phyloP scores from a whole-genome alignment of 1,140 invertebrate species.

The Diachasma alloeum region DNA sequence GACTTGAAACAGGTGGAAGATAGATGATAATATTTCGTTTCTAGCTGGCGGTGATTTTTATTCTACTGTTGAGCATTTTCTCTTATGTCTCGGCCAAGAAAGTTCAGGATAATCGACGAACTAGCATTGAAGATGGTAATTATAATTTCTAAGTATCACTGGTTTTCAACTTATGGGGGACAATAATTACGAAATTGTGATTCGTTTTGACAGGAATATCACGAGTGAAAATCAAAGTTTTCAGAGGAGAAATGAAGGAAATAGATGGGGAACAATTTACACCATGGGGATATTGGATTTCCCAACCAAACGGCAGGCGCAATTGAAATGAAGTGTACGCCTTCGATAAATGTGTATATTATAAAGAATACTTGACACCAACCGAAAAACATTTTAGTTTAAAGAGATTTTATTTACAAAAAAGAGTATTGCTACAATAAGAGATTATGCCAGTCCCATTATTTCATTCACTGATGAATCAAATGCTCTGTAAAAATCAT shows the following conservation, averaged over 20 bases:
- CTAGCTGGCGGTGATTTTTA: no score
- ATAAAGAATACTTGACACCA: neutral
- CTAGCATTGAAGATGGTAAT: neutral
- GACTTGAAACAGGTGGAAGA: no score
- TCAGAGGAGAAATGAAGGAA: slow-evolving; percentile 71
- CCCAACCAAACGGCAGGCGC: slow-evolving; percentile 65
- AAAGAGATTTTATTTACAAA: neutral
- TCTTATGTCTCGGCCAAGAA: neutral
- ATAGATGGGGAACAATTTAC: slow-evolving; percentile 68
- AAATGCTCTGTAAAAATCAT: slow-evolving; percentile 51
- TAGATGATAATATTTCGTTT: no score
- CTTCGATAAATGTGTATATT: neutral
- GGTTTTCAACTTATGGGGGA: neutral
- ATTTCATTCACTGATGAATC: slow-evolving; percentile 56
- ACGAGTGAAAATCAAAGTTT: slow-evolving; percentile 78
- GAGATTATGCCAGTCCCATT: slow-evolving; percentile 43
- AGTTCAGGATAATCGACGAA: neutral
- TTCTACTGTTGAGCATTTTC: neutral
- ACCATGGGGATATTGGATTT: slow-evolving; percentile 78
- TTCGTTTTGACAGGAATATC: slow-evolving; percentile 52
- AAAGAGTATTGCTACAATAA: neutral
- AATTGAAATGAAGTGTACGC: neutral
- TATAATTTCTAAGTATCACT: neutral
- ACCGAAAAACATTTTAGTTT: no score
- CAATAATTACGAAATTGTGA: neutral